These are phyloP conservation scores for Pithys albifrons DNA, from an alignment of 2,113 vertebrate genomes.

Conservation along the genomic window DNA sequence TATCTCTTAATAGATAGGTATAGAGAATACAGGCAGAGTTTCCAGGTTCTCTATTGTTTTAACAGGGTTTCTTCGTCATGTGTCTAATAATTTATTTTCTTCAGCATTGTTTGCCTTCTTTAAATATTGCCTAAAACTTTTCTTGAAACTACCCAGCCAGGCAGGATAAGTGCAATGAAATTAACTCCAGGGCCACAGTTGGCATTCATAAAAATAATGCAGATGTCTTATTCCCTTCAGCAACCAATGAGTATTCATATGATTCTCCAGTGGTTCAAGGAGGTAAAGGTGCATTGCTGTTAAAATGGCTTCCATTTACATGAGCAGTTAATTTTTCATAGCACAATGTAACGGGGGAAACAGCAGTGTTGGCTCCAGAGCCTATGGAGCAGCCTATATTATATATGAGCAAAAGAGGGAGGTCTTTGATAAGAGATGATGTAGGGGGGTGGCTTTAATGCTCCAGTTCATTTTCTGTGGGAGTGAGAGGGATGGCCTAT, in stretches of 20 bases:
- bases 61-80: not conserved
- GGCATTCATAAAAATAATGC: not conserved
- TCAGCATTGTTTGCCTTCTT: not conserved
- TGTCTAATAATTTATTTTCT: not conserved
- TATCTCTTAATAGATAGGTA: not conserved
- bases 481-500: slow-evolving; percentile 30
- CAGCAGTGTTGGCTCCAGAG: not conserved
- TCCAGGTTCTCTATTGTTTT: not conserved
- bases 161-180: not conserved
- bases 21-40: not conserved
- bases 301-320: not conserved
- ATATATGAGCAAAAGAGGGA: slow-evolving; percentile 27
- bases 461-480: slow-evolving; percentile 54
- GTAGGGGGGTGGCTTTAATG: slow-evolving; percentile 43
- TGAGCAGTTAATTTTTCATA: not conserved
- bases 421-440: slow-evolving; percentile 47
- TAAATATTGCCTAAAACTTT: not conserved
- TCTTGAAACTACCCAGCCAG: not conserved
- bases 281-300: not conserved
- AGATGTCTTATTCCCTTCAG: not conserved
- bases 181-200: not conserved
- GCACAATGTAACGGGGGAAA: not conserved
- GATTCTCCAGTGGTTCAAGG: not conserved
- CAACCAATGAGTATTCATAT: not conserved
- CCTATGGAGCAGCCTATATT: not conserved